Percentiles rank a stretch among this genome's conserved stretches.
phyloP scores from a whole-genome alignment of 2,113 vertebrate genomes.

The Nothoprocta pentlandii region DNA sequence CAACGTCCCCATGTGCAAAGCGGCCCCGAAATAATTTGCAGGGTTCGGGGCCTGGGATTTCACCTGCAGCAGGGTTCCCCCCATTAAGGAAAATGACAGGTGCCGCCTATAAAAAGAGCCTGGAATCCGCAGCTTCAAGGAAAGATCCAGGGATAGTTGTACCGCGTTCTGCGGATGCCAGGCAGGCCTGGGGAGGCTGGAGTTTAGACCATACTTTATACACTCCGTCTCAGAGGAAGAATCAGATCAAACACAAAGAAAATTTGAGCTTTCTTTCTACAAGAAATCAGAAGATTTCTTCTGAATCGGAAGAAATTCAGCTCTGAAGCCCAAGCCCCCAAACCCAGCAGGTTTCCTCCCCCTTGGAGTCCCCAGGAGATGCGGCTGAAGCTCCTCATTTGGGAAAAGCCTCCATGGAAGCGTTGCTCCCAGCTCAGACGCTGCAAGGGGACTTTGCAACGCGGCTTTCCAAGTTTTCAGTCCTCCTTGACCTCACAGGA shows the following conservation, averaged over 20 bases:
- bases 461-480: not conserved
- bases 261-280: constrained; percentile 7
- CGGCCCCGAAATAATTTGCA: constrained; percentile 52
- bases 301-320: not conserved
- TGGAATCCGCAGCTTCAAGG: constrained; percentile 30
- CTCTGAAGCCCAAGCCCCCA: not conserved
- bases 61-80: constrained; percentile 37
- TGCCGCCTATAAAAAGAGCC: constrained; percentile 50
- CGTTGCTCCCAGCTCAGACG: not conserved
- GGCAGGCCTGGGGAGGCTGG: not conserved
- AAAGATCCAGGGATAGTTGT: not conserved
- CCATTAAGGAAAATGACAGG: constrained; percentile 45
- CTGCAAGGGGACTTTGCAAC: not conserved
- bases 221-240: not conserved
- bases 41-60: constrained; percentile 41
- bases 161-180: not conserved
- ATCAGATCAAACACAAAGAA: not conserved
- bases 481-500: constrained; percentile 1
- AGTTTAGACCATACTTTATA: not conserved
- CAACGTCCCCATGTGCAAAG: not conserved
- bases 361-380: not conserved
- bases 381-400: not conserved
- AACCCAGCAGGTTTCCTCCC: not conserved
- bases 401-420: rapidly evolving
- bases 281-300: not conserved